Evolutionary conservation across 2,888 invertebrate genomes (phyloP).

Genomic region (Orthosia incerta): DNA sequence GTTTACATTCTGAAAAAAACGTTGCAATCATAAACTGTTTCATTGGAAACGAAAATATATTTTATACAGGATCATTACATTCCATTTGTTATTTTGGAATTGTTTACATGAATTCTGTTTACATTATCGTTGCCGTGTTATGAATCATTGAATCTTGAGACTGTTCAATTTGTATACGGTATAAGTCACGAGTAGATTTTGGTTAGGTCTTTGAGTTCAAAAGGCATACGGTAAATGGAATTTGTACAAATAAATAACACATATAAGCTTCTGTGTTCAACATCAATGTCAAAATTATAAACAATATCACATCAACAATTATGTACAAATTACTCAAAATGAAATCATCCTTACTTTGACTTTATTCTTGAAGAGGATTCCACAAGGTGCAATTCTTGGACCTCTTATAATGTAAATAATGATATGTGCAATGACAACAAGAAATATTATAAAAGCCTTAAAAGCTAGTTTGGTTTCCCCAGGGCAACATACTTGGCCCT

Average conservation of each 20-base stretch:
- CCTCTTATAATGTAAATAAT: background rate
- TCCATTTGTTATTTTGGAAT: slow-evolving; percentile 36
- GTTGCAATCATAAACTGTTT: slow-evolving; percentile 56
- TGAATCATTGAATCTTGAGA: slow-evolving; percentile 31
- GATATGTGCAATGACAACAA: background rate
- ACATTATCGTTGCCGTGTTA: slow-evolving; percentile 33
- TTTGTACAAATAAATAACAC: slow-evolving; percentile 1
- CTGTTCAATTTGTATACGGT: slow-evolving; percentile 1
- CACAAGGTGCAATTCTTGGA: slow-evolving; percentile 18
- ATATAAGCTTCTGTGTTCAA: background rate
- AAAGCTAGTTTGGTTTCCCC: background rate
- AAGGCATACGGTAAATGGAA: background rate
- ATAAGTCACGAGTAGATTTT: slow-evolving; percentile 3
- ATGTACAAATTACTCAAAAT: background rate
- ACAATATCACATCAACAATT: background rate
- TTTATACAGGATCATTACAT: slow-evolving; percentile 43
- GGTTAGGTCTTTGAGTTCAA: slow-evolving; percentile 23
- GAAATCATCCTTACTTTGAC: background rate
- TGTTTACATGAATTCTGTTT: slow-evolving; percentile 46
- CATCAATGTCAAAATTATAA: background rate
- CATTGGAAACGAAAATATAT: slow-evolving; percentile 38
- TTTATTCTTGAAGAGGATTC: background rate
- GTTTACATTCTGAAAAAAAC: slow-evolving; percentile 68
- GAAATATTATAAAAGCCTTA: too few species aligned
- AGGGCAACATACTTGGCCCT: background rate